Evolutionary conservation across 2,113 vertebrate genomes (phyloP).

Genomic region (Rhynchomys soricoides): DNA sequence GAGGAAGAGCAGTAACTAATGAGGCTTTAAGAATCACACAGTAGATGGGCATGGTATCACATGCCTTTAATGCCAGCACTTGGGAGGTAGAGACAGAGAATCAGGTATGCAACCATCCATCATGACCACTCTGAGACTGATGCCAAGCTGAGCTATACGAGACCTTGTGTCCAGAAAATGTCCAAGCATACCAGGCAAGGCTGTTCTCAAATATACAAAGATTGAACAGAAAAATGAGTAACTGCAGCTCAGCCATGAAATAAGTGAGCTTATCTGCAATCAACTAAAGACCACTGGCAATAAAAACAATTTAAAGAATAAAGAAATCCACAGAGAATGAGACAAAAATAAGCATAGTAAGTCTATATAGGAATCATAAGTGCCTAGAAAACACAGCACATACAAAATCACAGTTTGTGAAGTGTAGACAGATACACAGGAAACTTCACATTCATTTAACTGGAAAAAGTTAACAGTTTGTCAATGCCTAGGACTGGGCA

Average conservation of each 20-base stretch:
- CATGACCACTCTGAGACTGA: background rate
- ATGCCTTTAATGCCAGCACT: too few relatives aligned
- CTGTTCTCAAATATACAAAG: slow-evolving; percentile 42
- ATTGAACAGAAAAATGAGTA: slow-evolving; percentile 26
- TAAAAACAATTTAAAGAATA: background rate
- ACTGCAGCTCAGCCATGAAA: background rate
- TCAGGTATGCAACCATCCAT: background rate
- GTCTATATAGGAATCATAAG: slow-evolving; percentile 11
- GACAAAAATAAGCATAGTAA: background rate
- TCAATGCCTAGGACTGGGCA: slow-evolving; percentile 7
- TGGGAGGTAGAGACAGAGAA: background rate
- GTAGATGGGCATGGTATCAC: too few relatives aligned
- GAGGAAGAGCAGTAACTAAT: background rate
- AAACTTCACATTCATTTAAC: background rate
- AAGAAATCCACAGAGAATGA: background rate
- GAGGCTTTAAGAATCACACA: background rate
- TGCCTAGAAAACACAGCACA: background rate
- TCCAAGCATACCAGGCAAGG: background rate
- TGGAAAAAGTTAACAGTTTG: background rate
- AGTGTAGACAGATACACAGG: slow-evolving; percentile 18
- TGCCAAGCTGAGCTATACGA: background rate
- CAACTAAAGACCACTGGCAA: background rate
- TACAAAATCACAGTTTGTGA: background rate
- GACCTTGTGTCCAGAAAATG: background rate
- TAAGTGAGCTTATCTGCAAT: background rate